phyloP scores from a whole-genome alignment of 2,888 invertebrate genomes.

The Thymelicus sylvestris region DNA sequence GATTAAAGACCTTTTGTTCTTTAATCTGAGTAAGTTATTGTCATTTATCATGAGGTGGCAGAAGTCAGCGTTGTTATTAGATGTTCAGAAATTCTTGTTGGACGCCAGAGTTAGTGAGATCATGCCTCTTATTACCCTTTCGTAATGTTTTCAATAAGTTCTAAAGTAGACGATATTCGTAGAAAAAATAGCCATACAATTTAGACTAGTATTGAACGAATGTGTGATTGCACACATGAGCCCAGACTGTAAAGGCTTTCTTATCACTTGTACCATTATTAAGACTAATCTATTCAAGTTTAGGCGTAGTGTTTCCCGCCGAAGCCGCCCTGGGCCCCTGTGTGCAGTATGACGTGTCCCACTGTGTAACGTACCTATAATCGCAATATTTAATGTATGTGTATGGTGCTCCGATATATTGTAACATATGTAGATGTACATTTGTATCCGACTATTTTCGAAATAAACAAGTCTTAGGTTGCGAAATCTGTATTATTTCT shows the following conservation, averaged over 20 bases:
- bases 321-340: not conserved
- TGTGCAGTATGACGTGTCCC: slow-evolving; percentile 7
- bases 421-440: slow-evolving; percentile 73
- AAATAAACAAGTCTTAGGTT: slow-evolving; percentile 73
- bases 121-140: not conserved
- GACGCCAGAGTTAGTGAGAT: not conserved
- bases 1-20: too few species aligned
- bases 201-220: slow-evolving; percentile 16
- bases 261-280: slow-evolving; percentile 5
- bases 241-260: slow-evolving; percentile 2
- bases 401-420: slow-evolving; percentile 81
- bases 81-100: too few species aligned
- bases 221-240: slow-evolving; percentile 6
- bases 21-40: too few species aligned
- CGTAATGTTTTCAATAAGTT: slow-evolving; percentile 22
- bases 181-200: slow-evolving; percentile 30
- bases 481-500: not conserved
- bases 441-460: slow-evolving; percentile 78
- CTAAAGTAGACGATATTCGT: slow-evolving; percentile 17
- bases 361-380: slow-evolving; percentile 35
- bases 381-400: slow-evolving; percentile 51
- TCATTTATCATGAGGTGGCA: too few species aligned
- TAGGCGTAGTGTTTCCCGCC: not conserved
- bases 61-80: too few species aligned
- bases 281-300: slow-evolving; percentile 8